Base-by-base conservation (phyloP, 2,888 invertebrate genomes). In the Mystacides longicornis region DNA sequence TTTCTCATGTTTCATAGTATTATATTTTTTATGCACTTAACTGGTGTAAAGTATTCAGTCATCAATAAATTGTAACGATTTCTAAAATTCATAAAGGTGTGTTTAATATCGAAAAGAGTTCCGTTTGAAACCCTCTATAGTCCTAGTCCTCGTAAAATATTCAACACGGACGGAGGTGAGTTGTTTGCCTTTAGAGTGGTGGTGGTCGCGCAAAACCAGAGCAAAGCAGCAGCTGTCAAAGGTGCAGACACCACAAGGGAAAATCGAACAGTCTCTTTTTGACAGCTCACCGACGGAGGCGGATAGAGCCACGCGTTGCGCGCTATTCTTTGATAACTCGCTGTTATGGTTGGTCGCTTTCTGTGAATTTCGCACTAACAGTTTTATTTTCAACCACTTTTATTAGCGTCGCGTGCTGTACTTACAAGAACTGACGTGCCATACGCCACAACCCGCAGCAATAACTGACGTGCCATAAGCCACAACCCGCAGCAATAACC, bases 211-310 rank as follows among this genome's bases (percentile, higher is more conserved):
- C 31, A 31, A 47, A 52, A 53, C 52, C 56, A 46, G 52, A 56
- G 52, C 55, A 55, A 47, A 46, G 21, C 43, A 46, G 21, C 43
- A 20, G 45, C 46, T 43, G 42, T 51, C 51, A 51, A 43, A 43
- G 43, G 14, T 16, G 37, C 16, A 37, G 7, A 43, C 22, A 46
- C 7, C 20, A 20, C 49, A 52, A 47, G 49, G 57, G 51, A 53
- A 53, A 50, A 23, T 52, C 48, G 27, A 51, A 57, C 60, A 60
- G 60, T 60, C 60, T 60, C 60, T 60, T 60, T 60, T 57, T 55
- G 55, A 55, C 60, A 57, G 57, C 53, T 53, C 50, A 37, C 53
- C 33, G 22, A 5, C n/a, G 23, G 18, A 27, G 48, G 53, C 54
- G 20, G 54, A 54, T 27, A 54, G 42, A 54, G 33, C n/a, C 16